Evolutionary conservation across 2,113 vertebrate species (phyloP), one percentile per base, ranked within the genome.

Genomic region (Pelusios castaneus): DNA sequence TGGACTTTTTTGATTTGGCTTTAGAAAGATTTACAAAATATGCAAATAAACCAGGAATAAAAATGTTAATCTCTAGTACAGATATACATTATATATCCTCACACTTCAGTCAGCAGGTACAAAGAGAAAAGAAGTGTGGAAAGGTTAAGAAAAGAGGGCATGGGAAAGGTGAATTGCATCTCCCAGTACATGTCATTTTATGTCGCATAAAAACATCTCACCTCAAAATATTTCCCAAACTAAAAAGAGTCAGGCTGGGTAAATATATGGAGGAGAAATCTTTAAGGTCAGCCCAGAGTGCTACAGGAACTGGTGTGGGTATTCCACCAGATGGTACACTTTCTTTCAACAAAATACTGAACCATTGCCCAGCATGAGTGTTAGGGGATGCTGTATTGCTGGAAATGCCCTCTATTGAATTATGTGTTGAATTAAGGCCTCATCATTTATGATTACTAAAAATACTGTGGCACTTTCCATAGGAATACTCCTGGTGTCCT

Each of bases 41-140:
- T 24, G 60, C 60, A 97, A 91, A 93, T 86, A 95, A 88, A 77
- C 78, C 14, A 81, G 58, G 86, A 94, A 89, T 45, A n/a, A 34
- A 81, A 58, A 29, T 29, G 91, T 58, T 24, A 58, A 58, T 58
- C 56, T 87, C 55, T 76, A 70, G 60, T 91, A 88, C 49, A 75
- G 27, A 9, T 93, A 54, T n/a, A 25, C 5, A 2, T 83, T 85
- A 43, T 8, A 84, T 43, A 80, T 41, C 58, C 90, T 86, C 10
- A 21, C 19, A 85, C 60, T 3, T 14, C 76, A 84, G 47, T 73
- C 92, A 78, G 76, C 24, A 52, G 91, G 63, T 73, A 0, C 75
- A 85, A 87, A 47, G 47, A 47, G 85, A 77, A 5, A 8, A 4
- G 8, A 29, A 47, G 43, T 43, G 1, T 5, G 67, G 9, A 27